Base-by-base conservation (phyloP, 2,888 invertebrate species). In the Adelphocoris suturalis region DNA sequence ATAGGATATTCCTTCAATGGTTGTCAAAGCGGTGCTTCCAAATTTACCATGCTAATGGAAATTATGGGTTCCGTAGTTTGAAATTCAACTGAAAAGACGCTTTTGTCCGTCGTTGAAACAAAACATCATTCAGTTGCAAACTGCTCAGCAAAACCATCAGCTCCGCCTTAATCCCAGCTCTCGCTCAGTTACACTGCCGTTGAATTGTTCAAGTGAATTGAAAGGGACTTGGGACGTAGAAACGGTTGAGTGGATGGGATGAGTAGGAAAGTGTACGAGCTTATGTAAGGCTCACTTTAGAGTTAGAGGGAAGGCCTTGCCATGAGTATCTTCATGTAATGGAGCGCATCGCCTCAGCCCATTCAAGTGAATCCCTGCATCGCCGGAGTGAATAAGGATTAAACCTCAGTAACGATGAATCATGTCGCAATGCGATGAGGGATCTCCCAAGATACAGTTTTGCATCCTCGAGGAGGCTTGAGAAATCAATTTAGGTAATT, bases 161-260 rank as follows among this genome's bases (percentile, higher is more conserved):
- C 75, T 75, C 28, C 14, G 5, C 28, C n/a, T n/a, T 75, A 75
- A 75, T 75, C 75, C 75, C 23, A n/a, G n/a, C 75, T 75, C 75
- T 75, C 75, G 75, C 75, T 75, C 75, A 75, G 75, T 75, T 75
- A 75, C 75, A 1, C 75, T 37, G 37, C 75, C 14, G n/a, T 75
- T 75, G 75, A 75, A 75, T 75, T 75, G 75, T 75, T 75, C n/a
- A 75, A 75, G 75, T 75, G 75, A 28, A 75, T 75, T 75, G 75
- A 75, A 75, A 75, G 75, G 19, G 75, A 75, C 75, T 12, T 27
- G 75, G 28, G n/a, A 75, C 28, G 23, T 27, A 19, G 75, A 28
- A 12, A 52, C 52, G 52, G 52, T 52, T 52, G 52, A 52, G 52
- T 52, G 52, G 52, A 7, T 52, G 52, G 52, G 52, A 52, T 52